A percentile compares a stretch with the other conserved stretches of the same genome.
Evolutionary conservation across 2,888 invertebrate genomes (phyloP).

Genomic region (Caenorhabditis sp.): DNA sequence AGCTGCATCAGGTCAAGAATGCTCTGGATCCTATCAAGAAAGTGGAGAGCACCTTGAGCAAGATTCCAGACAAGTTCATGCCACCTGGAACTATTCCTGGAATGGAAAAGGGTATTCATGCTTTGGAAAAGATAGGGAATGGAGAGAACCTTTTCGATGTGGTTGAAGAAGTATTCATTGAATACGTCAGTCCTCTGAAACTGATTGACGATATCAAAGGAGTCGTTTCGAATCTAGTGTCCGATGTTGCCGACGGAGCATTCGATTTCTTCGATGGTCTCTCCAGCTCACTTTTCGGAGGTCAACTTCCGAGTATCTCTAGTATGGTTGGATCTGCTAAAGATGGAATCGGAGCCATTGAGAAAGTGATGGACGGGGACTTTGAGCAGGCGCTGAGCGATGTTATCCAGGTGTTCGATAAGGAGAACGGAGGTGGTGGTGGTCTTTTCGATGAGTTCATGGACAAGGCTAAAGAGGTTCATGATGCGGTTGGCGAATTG

Average conservation of each 20-base stretch:
- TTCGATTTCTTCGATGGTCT: conserved; percentile 12
- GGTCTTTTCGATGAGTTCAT: conserved; percentile 10
- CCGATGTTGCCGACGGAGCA: background rate
- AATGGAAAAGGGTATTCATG: conserved; percentile 16
- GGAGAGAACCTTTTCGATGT: conserved; percentile 1
- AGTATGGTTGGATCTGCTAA: background rate
- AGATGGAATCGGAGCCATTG: conserved; percentile 3
- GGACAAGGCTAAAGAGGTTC: conserved; percentile 12
- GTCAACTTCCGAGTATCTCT: background rate
- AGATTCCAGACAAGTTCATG: background rate
- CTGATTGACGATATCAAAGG: background rate
- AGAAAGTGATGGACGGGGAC: background rate
- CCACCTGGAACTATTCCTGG: background rate
- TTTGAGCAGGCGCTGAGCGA: conserved; percentile 1
- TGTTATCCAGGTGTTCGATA: conserved; percentile 5
- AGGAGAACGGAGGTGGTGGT: background rate
- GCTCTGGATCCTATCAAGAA: background rate
- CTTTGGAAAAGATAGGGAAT: conserved; percentile 7
- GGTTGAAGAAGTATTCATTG: background rate
- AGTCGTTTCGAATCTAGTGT: background rate
- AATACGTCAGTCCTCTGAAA: conserved; percentile 14
- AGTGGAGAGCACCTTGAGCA: background rate
- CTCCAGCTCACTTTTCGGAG: background rate
- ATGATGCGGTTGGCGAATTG: background rate
- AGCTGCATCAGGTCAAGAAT: background rate